phyloP scores from a whole-genome alignment of 2,113 vertebrate species.

The Sinocyclocheilus rhinocerous region DNA sequence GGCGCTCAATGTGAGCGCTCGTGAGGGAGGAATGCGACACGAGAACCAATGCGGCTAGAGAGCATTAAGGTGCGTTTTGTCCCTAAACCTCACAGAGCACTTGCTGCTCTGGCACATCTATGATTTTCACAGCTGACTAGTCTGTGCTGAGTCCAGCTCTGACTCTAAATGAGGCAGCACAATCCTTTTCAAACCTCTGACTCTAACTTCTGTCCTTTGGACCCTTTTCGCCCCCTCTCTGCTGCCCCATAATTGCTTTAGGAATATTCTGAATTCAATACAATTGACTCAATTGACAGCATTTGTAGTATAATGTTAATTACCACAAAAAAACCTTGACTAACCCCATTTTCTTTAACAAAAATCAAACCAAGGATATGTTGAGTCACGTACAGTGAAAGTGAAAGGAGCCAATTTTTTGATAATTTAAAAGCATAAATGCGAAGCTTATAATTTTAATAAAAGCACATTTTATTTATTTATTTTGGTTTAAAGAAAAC shows the following conservation, averaged over 20 bases:
- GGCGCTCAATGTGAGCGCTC: slow-evolving; percentile 45
- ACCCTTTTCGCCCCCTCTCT: slow-evolving; percentile 36
- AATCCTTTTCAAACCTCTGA: slow-evolving; percentile 46
- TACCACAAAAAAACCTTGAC: neutral
- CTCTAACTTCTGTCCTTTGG: slow-evolving; percentile 16
- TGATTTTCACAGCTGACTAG: slow-evolving; percentile 60
- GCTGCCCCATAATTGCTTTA: neutral
- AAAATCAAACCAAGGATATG: neutral
- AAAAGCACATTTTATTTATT: too few species aligned
- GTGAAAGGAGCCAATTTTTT: too few species aligned
- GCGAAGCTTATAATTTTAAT: too few species aligned
- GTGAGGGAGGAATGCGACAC: slow-evolving; percentile 31
- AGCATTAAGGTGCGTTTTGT: slow-evolving; percentile 67
- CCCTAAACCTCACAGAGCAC: slow-evolving; percentile 49
- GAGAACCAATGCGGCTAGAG: slow-evolving; percentile 53
- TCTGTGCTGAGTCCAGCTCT: slow-evolving; percentile 56
- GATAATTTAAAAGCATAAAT: too few species aligned
- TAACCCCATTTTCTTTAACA: neutral
- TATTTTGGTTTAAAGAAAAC: too few species aligned
- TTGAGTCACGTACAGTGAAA: too few species aligned
- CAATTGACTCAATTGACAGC: neutral
- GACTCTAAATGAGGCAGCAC: slow-evolving; percentile 62
- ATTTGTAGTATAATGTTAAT: neutral
- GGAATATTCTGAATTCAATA: neutral
- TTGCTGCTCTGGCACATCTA: slow-evolving; percentile 55